Evolutionary conservation across 2,888 invertebrate genomes (phyloP), one percentile per base, ranked within the genome.

Genomic region (Oxycera nigricornis): DNA sequence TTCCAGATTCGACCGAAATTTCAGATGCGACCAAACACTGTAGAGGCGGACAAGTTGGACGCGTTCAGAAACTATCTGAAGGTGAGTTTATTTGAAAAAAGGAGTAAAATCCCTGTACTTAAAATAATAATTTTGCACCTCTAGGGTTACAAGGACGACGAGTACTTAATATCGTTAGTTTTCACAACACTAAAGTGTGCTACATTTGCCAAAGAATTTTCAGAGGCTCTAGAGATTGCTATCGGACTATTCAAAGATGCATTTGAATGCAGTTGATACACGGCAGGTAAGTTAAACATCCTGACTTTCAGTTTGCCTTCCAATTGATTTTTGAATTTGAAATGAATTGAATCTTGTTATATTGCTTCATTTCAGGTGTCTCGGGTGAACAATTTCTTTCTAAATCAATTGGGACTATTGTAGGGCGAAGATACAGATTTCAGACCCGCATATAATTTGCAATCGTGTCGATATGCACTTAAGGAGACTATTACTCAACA

Each of bases 111-210:
- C n/a, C n/a, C n/a, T n/a, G n/a, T n/a, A n/a, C n/a, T 39, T 39
- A 86, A 7, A 46, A n/a, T n/a, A 46, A 86, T 79, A 79, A 46
- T 46, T 11, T 46, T 46, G n/a, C 11, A 35, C 14, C 17, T 3
- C 3, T n/a, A n/a, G 79, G 83, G 81, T 50, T 73, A 81, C 59
- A 79, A 76, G 35, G 82, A 79, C 1, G 83, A 85, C 22, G 81
- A 84, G 28, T 83, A 85, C 68, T 73, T 86, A 17, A 79, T 83
- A 22, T 73, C 83, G 57, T 79, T 84, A 2, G 80, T 83, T n/a
- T 86, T 83, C 50, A 83, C 84, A n/a, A 80, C 84, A 4, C 77
- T 86, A 1, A 86, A 86, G 78, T 83, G 83, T 73, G 83, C 82
- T 0, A 81, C 84, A 72, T 77, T 85, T 17, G 79, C 84, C 0